These are phyloP conservation scores for Spodoptera litura DNA, from an alignment of 1,140 invertebrate genomes.

Conservation along the genomic window DNA sequence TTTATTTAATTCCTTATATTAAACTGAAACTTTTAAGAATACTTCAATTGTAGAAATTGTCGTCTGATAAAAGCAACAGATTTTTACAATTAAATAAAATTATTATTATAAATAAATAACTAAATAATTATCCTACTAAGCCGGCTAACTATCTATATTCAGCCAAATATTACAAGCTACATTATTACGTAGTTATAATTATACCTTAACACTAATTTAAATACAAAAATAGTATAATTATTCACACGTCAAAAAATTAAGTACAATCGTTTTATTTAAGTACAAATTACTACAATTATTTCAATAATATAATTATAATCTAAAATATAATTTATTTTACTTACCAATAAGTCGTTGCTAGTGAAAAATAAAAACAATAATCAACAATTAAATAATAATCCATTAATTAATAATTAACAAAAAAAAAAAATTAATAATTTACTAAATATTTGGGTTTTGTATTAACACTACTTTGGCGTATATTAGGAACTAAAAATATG, in stretches of 20 bases:
- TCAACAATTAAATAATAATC: constrained; percentile 50
- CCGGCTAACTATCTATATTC: not conserved
- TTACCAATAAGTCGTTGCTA: constrained; percentile 44
- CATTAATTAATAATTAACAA: constrained; percentile 50
- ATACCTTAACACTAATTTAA: not conserved
- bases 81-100: not conserved
- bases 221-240: constrained; percentile 38
- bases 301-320: constrained; percentile 20
- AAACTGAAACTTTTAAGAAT: not conserved
- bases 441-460: constrained; percentile 48
- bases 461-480: constrained; percentile 61
- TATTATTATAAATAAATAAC: not conserved
- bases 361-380: constrained; percentile 28
- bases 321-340: constrained; percentile 29
- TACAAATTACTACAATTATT: not conserved
- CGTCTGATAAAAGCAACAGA: not conserved
- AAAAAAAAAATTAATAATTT: constrained; percentile 52
- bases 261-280: constrained; percentile 32
- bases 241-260: constrained; percentile 26
- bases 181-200: too few relatives aligned
- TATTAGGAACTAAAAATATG: constrained; percentile 62
- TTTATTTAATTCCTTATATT: not conserved
- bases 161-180: not conserved
- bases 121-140: constrained; percentile 16
- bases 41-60: not conserved